Evolutionary conservation across 2,113 vertebrate genomes (phyloP).

Genomic region (Martes martes): DNA sequence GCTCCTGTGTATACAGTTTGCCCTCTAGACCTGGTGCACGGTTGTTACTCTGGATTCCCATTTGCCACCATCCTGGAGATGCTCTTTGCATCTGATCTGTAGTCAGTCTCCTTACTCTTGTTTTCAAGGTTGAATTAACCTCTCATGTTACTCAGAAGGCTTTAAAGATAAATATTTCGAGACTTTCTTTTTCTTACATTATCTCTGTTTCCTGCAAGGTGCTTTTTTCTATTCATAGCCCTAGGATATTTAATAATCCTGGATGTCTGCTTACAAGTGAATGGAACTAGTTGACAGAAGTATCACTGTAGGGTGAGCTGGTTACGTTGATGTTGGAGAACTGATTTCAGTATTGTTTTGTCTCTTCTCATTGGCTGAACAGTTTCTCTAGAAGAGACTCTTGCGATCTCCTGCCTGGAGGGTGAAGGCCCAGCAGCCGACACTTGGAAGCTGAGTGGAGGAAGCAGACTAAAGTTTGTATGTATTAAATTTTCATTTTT

Average conservation of each 20-base stretch:
- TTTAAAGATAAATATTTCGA: neutral
- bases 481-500: neutral
- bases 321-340: neutral
- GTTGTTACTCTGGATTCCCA: neutral
- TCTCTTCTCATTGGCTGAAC: neutral
- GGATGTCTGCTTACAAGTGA: neutral
- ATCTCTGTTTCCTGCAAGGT: neutral
- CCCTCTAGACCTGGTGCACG: neutral
- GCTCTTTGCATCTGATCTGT: neutral
- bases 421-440: neutral
- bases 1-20: neutral
- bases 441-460: neutral
- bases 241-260: neutral
- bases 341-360: neutral
- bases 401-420: neutral
- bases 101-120: neutral
- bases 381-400: neutral
- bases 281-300: neutral
- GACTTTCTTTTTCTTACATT: neutral
- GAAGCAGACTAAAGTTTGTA: neutral
- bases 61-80: neutral
- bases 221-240: neutral
- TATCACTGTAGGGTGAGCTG: neutral
- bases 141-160: neutral
- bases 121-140: neutral